Base-by-base conservation (phyloP, 2,888 invertebrate genomes). In the Watsonalla binaria region DNA sequence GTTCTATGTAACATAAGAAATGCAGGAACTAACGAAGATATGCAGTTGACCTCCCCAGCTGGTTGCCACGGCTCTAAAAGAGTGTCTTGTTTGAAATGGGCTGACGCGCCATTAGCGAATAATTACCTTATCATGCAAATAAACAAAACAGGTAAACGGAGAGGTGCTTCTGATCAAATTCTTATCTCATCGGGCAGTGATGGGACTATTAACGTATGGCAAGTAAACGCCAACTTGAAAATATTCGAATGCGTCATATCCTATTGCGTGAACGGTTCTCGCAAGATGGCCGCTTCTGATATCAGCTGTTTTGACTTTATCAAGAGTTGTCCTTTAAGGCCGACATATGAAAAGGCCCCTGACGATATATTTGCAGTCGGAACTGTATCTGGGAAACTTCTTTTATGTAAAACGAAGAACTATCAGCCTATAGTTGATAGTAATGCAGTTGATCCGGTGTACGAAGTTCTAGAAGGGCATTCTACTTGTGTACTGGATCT, bases 231-330 rank as follows among this genome's bases (percentile, higher is more conserved):
- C 0, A 75, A 72, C 51, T 53, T 62, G 1, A 80, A 80, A 49
- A 65, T 79, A 0, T 87, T 90, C 46, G 82, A 86, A 34, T 79
- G 71, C 8, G 71, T 90, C 0, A 60, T 81, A 0, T 68, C 74
- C 0, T 90, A 84, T 52, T 58, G 58, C 0, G 65, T 90, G 0
- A 84, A 85, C 46, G 79, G 79, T 0, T 72, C 79, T 0, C 70
- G 68, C 6, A 82, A 84, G n/a, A 53, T 70, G 42, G 60, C 65
- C 0, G 59, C 75, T 0, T 75, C 80, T 0, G 84, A 86, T 14
- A 80, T 90, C 33, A 82, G 69, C 6, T 87, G 88, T 58, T 87
- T 90, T 42, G 89, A 88, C 52, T 88, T 86, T 51, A 78, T 82
- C 0, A 86, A 80, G 57, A 66, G 69, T 0, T 79, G 62, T 46